These are phyloP conservation scores for Ammodramus savannarum DNA, from an alignment of 2,113 vertebrate species.

Conservation along the genomic window DNA sequence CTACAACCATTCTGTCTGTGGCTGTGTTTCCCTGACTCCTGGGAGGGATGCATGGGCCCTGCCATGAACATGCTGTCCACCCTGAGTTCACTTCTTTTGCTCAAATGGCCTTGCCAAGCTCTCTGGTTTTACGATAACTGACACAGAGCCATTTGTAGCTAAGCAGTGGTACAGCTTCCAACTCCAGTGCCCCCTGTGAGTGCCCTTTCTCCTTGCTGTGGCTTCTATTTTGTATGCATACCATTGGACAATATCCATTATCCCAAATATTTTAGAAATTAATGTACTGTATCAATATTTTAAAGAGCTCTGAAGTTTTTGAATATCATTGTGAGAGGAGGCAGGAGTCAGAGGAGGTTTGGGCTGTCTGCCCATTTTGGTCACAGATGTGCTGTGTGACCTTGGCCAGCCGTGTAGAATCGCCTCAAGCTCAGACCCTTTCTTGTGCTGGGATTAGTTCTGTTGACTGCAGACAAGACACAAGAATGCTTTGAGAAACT, in stretches of 20 bases:
- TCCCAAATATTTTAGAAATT: not conserved
- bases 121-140: not conserved
- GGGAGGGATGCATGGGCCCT: not conserved
- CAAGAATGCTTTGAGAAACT: not conserved
- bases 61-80: fast-evolving
- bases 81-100: not conserved
- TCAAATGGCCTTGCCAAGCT: not conserved
- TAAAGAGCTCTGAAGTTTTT: not conserved
- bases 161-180: not conserved
- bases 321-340: not conserved
- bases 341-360: not conserved
- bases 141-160: not conserved
- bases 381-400: not conserved
- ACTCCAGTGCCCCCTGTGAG: not conserved
- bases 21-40: not conserved
- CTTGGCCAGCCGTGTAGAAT: not conserved
- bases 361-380: not conserved
- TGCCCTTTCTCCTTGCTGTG: not conserved
- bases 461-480: not conserved
- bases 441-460: not conserved
- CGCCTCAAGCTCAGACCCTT: not conserved
- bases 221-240: not conserved
- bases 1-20: not conserved
- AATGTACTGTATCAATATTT: constrained; percentile 19
- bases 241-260: not conserved